Percentiles rank a stretch among this genome's conserved stretches.
These are phyloP conservation scores for Ellobius talpinus DNA, from an alignment of 2,113 vertebrate genomes.

Conservation along the genomic window DNA sequence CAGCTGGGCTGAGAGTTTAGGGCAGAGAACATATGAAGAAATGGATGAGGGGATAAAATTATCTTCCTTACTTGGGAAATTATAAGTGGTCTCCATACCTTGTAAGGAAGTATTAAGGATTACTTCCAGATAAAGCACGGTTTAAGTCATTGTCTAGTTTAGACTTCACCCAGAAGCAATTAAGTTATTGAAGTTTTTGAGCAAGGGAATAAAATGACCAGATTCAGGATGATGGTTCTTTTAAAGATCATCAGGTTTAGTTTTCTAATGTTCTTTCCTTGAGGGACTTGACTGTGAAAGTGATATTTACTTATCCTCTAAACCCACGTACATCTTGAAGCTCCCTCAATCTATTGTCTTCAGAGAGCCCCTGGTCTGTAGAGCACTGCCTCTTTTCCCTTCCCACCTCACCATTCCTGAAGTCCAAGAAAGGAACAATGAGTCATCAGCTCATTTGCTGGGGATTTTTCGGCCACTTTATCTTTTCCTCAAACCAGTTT, in stretches of 20 bases:
- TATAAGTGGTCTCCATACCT: not conserved
- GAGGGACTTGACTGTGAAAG: slow-evolving; percentile 17
- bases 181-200: not conserved
- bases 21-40: slow-evolving; percentile 4
- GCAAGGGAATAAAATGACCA: slow-evolving; percentile 17
- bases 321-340: not conserved
- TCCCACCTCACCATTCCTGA: slow-evolving; percentile 54
- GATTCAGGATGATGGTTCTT: not conserved
- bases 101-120: slow-evolving; percentile 23
- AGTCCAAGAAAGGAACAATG: slow-evolving; percentile 62
- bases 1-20: slow-evolving; percentile 3
- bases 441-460: slow-evolving; percentile 44
- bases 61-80: slow-evolving; percentile 46
- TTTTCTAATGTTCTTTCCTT: slow-evolving; percentile 35
- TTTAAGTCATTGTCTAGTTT: not conserved
- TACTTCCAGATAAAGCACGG: not conserved
- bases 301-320: slow-evolving; percentile 12
- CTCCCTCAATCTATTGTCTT: slow-evolving; percentile 16
- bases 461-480: slow-evolving; percentile 31
- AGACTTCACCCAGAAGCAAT: not conserved
- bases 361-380: slow-evolving; percentile 1
- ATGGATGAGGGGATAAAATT: not conserved
- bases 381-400: not conserved
- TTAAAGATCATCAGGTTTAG: not conserved
- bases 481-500: slow-evolving; percentile 61